Base-by-base conservation (phyloP, 1,140 invertebrate species). In the Drosophila kanapiae region DNA sequence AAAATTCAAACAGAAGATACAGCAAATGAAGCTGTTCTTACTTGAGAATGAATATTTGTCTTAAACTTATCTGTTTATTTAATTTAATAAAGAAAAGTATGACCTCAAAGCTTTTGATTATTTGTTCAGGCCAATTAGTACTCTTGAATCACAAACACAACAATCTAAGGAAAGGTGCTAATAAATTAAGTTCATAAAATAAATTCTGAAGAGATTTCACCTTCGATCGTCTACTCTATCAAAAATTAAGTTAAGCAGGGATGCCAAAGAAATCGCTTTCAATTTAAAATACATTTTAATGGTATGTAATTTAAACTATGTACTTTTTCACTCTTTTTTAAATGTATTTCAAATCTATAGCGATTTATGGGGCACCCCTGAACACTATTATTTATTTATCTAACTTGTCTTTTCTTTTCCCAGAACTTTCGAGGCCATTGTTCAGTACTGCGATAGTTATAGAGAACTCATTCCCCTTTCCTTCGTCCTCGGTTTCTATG, bases 401-500 rank as follows among this genome's bases (percentile, higher is more conserved):
- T 29, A n/a, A 29, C 7, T 3, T 10, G 1, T 37, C 0, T 27
- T 16, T 13, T 11, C 14, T 42, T 56, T 63, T 54, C 4, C 0
- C 93, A 95, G 95, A 94, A 92, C 94, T 47, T 98, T 98, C 91
- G 97, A 97, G 91, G 94, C 95, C 60, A 93, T 97, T 31, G 95
- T 96, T 1, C 94, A 95, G 51, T 97, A 97, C 91, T 98, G 97
- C 93, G 95, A 96, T 84, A 95, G 95, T 42, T 97, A 97, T 93
- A 96, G 96, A 75, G 96, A 96, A 91, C 94, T 97, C 58, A 98
- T 98, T 82, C 97, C 97, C 35, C 92, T 98, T 51, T 97, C 97
- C 13, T 98, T 98, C 92, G 97, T 98, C 27, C 94, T 98, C 58
- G 97, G 97, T 63, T 99, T 98, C 94, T 99, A 98, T 93, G 98